Conservation (phyloP, 1,140 invertebrate genomes). For the Chionoecetes opilio region DNA sequence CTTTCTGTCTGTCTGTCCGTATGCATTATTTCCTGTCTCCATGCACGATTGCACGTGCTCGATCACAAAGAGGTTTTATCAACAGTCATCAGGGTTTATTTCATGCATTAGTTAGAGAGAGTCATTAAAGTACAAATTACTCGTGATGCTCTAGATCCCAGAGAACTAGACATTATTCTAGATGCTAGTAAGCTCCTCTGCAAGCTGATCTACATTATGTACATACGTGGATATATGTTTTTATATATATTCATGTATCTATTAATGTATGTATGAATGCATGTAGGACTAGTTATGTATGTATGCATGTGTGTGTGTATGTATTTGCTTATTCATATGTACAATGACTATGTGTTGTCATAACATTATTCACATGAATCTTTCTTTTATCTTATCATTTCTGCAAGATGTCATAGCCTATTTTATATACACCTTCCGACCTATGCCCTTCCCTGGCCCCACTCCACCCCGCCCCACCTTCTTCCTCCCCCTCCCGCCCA, state of each 20-base stretch:
- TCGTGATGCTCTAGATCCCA: no score
- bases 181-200: no score
- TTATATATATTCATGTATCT: conserved; percentile 51
- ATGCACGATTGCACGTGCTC: no score
- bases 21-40: no score
- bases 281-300: background rate
- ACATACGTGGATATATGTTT: conserved; percentile 44
- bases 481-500: no score
- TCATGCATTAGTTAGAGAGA: no score
- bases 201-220: background rate
- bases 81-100: no score
- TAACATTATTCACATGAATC: background rate
- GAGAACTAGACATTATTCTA: no score
- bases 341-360: background rate
- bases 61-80: no score
- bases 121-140: no score
- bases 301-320: conserved; percentile 49
- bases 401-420: background rate
- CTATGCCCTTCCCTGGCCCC: background rate
- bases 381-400: background rate
- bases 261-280: background rate
- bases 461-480: no score
- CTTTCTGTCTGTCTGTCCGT: conserved; percentile 34
- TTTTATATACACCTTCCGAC: background rate
- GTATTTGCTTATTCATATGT: background rate